Percentiles rank a stretch among this genome's conserved stretches.
These are phyloP conservation scores for Pipistrellus pipistrellus DNA, from an alignment of 2,797 vertebrate genomes.

Conservation along the genomic window DNA sequence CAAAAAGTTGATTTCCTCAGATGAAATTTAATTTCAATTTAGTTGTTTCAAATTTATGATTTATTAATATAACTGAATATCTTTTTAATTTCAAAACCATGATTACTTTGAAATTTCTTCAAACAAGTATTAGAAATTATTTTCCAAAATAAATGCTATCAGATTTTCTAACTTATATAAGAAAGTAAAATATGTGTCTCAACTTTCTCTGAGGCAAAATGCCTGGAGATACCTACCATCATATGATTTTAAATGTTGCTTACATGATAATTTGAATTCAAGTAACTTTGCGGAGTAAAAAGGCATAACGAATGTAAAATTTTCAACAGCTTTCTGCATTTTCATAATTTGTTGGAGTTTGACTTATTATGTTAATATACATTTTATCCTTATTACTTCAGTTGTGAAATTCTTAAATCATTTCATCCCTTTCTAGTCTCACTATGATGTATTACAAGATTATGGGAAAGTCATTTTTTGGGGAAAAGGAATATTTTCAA, in stretches of 20 bases:
- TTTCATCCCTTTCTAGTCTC: conserved; percentile 4
- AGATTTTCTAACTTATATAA: conserved; percentile 44
- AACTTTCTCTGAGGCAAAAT: neutral
- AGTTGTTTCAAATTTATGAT: conserved; percentile 50
- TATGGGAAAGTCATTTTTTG: neutral
- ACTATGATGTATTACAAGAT: neutral
- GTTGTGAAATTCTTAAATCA: conserved; percentile 22
- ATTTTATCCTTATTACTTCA: conserved; percentile 16
- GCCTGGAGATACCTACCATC: neutral
- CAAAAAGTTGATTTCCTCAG: conserved; percentile 6
- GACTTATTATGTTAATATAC: neutral
- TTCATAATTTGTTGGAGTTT: conserved; percentile 1
- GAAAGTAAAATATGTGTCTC: conserved; percentile 39
- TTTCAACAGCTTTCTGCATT: neutral
- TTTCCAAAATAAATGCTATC: conserved; percentile 58
- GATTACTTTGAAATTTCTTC: conserved; percentile 35
- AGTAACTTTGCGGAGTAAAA: neutral
- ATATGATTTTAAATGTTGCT: conserved; percentile 24
- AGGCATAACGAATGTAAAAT: neutral
- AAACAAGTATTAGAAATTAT: conserved; percentile 27
- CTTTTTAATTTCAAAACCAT: neutral
- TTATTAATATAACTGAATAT: conserved; percentile 46
- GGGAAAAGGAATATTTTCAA: conserved; percentile 23
- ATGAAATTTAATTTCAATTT: conserved; percentile 59
- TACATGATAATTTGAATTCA: conserved; percentile 20